Base-by-base conservation (phyloP, 2,797 vertebrate species). In the Myotis findleyi region DNA sequence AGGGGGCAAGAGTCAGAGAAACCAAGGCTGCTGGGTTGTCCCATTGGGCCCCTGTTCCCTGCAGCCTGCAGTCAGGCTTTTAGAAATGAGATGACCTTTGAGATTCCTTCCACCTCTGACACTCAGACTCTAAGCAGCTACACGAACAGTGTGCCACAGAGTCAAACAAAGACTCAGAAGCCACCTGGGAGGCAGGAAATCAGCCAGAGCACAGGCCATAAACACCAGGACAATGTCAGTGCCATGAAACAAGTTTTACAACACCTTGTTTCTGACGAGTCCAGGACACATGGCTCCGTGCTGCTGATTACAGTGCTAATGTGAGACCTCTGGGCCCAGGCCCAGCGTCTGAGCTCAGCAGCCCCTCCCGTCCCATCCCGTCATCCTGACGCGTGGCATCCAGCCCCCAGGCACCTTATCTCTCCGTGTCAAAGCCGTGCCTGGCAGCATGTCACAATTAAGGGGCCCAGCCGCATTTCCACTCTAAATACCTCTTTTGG, bases 371-470 rank as follows among this genome's bases (percentile, higher is more conserved):
- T 2, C 8, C 69, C 0, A 0, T 51, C 59, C 69, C 0, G 0
- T 51, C 59, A 53, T 33, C 59, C 64, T 44, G 57, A 62, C 3
- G 0, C 7, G 0, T 2, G 11, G 64, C 82, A 47, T n/a, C 25
- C 17, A 16, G 6, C 53, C 72, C 69, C 83, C 30, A 20, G 89
- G 82, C 73, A 25, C 38, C 9, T 3, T 18, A 4, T 62, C n/a
- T 49, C n/a, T 30, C 75, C 2, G 0, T n/a, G 76, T 96, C 79
- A 86, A 73, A 47, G 57, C 69, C 2, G 17, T 1, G 10, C 41
- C 89, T 81, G 81, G 72, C 87, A 87, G 73, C 83, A 47, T 81
- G 89, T 89, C 84, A 91, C 80, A 93, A 38, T 94, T 79, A 94
- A 80, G 91, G 71, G 25, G 44, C 80, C 86, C 64, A 55, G 86